phyloP scores from a whole-genome alignment of 2,113 vertebrate species.

The Rostratula benghalensis region DNA sequence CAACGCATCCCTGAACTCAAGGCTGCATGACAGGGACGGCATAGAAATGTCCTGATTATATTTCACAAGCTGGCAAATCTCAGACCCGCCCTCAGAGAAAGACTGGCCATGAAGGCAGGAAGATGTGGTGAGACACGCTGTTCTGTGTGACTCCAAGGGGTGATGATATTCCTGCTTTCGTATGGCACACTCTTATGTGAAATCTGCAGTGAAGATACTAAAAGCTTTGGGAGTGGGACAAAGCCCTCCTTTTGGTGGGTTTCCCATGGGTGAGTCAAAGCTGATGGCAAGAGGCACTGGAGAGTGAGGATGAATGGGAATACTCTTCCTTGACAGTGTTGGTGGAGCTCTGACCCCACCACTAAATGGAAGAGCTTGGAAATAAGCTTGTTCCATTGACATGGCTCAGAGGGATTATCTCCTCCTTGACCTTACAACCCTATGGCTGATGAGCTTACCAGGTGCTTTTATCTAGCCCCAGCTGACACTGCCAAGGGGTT shows the following conservation, averaged over 20 bases:
- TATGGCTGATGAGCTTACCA: constrained; percentile 63
- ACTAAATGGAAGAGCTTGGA: constrained; percentile 29
- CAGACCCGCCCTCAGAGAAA: neutral
- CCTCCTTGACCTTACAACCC: constrained; percentile 67
- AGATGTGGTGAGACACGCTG: rapidly evolving
- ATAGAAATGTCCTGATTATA: neutral
- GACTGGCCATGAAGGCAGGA: constrained; percentile 6
- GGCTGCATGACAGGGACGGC: constrained; percentile 7
- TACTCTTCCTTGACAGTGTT: neutral
- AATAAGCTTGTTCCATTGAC: constrained; percentile 62
- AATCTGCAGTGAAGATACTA: neutral
- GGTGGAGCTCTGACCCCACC: constrained; percentile 5
- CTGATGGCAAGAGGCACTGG: neutral
- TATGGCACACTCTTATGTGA: neutral
- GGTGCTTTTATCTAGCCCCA: constrained; percentile 66
- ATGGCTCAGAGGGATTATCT: constrained; percentile 59
- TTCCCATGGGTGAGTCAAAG: neutral
- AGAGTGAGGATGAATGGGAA: neutral
- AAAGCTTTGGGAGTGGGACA: neutral
- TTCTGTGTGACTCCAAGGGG: neutral
- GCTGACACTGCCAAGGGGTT: constrained; percentile 47
- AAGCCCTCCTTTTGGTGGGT: neutral
- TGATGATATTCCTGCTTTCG: neutral
- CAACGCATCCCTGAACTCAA: constrained; percentile 7
- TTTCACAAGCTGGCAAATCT: constrained; percentile 35